Evolutionary conservation across 1,140 invertebrate species (phyloP).

Genomic region (Lucilia cuprina): DNA sequence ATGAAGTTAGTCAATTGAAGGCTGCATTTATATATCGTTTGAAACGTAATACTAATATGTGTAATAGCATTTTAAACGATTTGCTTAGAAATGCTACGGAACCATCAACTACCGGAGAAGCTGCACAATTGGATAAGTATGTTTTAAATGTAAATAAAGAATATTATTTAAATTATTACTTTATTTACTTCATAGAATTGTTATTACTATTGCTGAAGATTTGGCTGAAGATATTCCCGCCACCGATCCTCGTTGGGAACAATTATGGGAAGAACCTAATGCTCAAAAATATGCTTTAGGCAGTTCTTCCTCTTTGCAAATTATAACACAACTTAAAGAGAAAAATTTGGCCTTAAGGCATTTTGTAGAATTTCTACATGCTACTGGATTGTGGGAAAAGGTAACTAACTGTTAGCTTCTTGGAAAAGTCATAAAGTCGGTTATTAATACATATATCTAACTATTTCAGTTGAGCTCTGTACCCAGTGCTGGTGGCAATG

Average conservation of each 20-base stretch:
- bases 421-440: not conserved
- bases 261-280: constrained; percentile 45
- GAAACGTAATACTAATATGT: constrained; percentile 66
- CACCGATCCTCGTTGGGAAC: constrained; percentile 85
- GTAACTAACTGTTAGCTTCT: constrained; percentile 58
- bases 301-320: constrained; percentile 78
- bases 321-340: constrained; percentile 82
- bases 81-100: constrained; percentile 68
- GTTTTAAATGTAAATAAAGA: not conserved
- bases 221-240: constrained; percentile 88
- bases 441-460: not conserved
- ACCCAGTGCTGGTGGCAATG: constrained; percentile 65
- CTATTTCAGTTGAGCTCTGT: constrained; percentile 62
- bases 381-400: constrained; percentile 75
- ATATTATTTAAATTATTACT: not conserved
- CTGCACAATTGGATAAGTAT: constrained; percentile 51
- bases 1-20: constrained; percentile 73
- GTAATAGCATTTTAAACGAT: constrained; percentile 72
- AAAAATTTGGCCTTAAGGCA: constrained; percentile 82
- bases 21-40: constrained; percentile 80
- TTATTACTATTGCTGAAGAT: constrained; percentile 77
- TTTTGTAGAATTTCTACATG: constrained; percentile 79
- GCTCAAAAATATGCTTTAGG: constrained; percentile 63
- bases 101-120: constrained; percentile 50
- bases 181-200: constrained; percentile 65